Percentiles rank a stretch among this genome's conserved stretches.
Conservation (phyloP, 1,140 invertebrate genomes). For the Diabrotica virgifera region DNA sequence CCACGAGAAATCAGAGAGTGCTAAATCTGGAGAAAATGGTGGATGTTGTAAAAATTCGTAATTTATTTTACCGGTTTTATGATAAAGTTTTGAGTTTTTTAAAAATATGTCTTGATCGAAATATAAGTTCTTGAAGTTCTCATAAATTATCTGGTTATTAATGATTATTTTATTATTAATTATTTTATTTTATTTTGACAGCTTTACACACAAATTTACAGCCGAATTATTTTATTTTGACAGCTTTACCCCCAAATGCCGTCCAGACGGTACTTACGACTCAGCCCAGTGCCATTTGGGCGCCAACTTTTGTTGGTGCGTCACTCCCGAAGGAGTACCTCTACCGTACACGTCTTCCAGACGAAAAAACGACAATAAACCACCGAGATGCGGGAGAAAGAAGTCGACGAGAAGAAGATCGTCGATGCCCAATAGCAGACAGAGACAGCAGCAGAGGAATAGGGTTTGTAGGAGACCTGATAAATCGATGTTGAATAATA, state of each 20-base stretch:
- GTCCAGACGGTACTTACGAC: slow-evolving; percentile 76
- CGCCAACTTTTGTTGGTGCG: slow-evolving; percentile 81
- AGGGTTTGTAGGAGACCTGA: slow-evolving; percentile 68
- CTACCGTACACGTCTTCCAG: slow-evolving; percentile 71
- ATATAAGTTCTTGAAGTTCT: no score
- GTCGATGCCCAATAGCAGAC: slow-evolving; percentile 23
- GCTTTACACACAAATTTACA: no score
- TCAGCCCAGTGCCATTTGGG: slow-evolving; percentile 78
- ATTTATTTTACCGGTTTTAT: no score
- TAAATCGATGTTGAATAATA: slow-evolving; percentile 74
- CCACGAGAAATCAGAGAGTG: neutral
- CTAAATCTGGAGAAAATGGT: no score
- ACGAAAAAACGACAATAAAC: slow-evolving; percentile 55
- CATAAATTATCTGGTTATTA: no score
- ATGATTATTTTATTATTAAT: no score
- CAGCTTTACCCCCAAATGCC: slow-evolving; percentile 62
- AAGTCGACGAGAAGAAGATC: slow-evolving; percentile 31
- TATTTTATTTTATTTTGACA: no score
- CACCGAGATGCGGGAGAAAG: slow-evolving; percentile 56
- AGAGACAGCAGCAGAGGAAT: slow-evolving; percentile 32
- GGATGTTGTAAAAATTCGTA: no score
- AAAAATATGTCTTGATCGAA: no score
- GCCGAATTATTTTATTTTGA: neutral
- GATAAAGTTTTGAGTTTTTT: no score
- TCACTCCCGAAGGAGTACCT: slow-evolving; percentile 72